Evolutionary conservation across 2,113 vertebrate species (phyloP).

Genomic region (Pluvianellus socialis): DNA sequence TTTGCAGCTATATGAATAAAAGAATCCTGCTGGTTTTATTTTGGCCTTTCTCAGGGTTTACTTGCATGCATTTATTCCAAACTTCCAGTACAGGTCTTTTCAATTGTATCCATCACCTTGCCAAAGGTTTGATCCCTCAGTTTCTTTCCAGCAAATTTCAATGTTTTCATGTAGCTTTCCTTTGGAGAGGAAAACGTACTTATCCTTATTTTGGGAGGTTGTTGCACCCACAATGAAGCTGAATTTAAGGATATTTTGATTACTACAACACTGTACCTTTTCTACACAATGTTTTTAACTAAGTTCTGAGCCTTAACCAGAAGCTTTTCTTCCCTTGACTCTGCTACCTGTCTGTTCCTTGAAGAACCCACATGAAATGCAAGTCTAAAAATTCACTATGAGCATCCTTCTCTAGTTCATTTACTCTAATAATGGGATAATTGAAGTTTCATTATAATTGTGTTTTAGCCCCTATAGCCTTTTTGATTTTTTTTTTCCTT

Average conservation of each 20-base stretch:
- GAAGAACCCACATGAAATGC: not conserved
- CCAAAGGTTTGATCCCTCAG: not conserved
- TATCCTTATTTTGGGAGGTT: not conserved
- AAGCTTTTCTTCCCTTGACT: not conserved
- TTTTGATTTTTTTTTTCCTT: not conserved
- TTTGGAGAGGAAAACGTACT: not conserved
- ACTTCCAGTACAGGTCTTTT: not conserved
- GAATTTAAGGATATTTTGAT: not conserved
- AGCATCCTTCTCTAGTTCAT: not conserved
- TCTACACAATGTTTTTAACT: not conserved
- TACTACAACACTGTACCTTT: not conserved
- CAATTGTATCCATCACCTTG: accelerated
- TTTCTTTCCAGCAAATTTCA: not conserved
- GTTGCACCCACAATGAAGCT: not conserved
- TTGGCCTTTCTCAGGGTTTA: not conserved
- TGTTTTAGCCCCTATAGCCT: not conserved
- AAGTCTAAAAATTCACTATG: not conserved
- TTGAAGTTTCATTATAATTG: not conserved
- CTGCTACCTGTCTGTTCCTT: not conserved
- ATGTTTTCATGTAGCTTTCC: not conserved
- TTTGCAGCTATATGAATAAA: not conserved
- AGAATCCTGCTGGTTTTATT: not conserved
- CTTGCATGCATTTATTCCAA: not conserved
- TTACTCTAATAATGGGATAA: not conserved
- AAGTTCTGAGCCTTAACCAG: not conserved